A percentile compares a stretch with the other conserved stretches of the same genome.
These are phyloP conservation scores for Drosophila fulvimacula DNA, from an alignment of 2,888 invertebrate genomes.

Conservation along the genomic window DNA sequence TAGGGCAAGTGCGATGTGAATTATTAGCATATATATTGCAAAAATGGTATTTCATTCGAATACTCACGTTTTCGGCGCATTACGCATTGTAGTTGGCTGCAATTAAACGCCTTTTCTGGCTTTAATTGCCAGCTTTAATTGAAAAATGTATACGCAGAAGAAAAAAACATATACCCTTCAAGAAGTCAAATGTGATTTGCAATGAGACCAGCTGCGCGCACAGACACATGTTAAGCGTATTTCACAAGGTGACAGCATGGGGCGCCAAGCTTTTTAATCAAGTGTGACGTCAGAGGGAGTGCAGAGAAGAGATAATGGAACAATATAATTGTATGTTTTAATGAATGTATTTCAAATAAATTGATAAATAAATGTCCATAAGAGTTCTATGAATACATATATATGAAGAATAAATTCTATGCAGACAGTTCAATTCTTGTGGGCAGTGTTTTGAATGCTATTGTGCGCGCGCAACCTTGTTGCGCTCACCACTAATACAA, in stretches of 20 bases:
- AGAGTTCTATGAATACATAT: background rate
- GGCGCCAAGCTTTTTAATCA: too few species aligned
- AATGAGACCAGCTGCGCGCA: constrained; percentile 53
- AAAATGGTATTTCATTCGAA: background rate
- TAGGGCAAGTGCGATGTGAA: background rate
- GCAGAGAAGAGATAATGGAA: too few species aligned
- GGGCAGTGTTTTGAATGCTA: background rate
- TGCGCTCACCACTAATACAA: background rate
- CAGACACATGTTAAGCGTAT: background rate
- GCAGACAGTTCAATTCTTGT: too few species aligned
- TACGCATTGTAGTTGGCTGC: constrained; percentile 69
- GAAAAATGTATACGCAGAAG: constrained; percentile 48
- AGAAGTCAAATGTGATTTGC: constrained; percentile 79
- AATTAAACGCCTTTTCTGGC: constrained; percentile 28
- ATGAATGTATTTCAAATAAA: too few species aligned
- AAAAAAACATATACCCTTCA: constrained; percentile 79
- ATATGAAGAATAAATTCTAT: too few species aligned
- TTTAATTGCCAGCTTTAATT: constrained; percentile 50
- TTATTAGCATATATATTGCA: background rate
- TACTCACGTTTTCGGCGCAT: constrained; percentile 78
- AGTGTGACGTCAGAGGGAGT: constrained; percentile 27
- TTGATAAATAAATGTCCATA: background rate
- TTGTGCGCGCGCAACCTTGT: constrained; percentile 4
- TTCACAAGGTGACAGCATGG: constrained; percentile 22
- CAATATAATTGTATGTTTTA: too few species aligned